Conservation (phyloP, 2,113 vertebrate genomes). For the Albula glossodonta region DNA sequence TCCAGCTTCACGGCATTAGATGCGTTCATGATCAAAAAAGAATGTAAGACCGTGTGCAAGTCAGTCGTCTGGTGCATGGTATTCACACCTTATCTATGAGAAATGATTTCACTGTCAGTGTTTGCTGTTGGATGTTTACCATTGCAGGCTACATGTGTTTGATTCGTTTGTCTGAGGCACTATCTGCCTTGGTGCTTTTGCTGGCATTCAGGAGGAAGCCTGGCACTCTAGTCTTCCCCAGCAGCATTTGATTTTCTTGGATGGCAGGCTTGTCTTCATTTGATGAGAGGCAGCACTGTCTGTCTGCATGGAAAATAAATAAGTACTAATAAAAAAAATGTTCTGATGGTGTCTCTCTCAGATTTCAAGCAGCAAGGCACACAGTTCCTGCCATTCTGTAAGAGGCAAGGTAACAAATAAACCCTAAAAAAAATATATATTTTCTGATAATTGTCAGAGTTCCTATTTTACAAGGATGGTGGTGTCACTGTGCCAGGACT, state of each 20-base stretch:
- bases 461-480: neutral
- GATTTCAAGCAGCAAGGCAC: neutral
- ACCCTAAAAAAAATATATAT: neutral
- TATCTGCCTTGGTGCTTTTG: constrained; percentile 45
- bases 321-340: constrained; percentile 52
- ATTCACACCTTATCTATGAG: neutral
- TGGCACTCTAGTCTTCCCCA: constrained; percentile 54
- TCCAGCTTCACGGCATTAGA: neutral
- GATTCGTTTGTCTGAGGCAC: constrained; percentile 47
- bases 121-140: constrained; percentile 43
- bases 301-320: constrained; percentile 36
- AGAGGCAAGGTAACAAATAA: neutral
- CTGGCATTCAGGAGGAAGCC: constrained; percentile 51
- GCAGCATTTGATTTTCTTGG: constrained; percentile 57
- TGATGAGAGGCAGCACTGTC: constrained; percentile 40
- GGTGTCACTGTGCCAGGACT: neutral
- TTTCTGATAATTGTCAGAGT: neutral
- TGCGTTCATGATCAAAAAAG: neutral
- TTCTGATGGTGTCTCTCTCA: neutral
- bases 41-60: neutral
- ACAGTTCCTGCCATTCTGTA: neutral
- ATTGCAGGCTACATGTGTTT: constrained; percentile 26
- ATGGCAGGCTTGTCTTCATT: constrained; percentile 54
- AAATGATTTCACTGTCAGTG: constrained; percentile 52
- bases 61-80: neutral